Percentiles rank a stretch among this genome's conserved stretches.
Evolutionary conservation across 2,113 vertebrate species (phyloP).

Genomic region (Camelus bactrianus): DNA sequence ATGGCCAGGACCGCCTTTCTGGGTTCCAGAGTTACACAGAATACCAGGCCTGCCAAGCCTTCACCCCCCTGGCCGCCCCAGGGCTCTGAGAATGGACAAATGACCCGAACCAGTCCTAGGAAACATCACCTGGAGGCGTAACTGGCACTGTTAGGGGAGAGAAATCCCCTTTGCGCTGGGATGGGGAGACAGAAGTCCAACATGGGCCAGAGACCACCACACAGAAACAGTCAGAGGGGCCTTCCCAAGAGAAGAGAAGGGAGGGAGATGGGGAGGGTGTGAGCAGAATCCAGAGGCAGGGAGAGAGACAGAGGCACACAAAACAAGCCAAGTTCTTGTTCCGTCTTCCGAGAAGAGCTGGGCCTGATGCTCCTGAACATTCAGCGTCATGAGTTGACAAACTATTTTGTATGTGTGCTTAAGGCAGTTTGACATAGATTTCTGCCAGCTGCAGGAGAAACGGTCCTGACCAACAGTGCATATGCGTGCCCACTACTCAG

Average conservation of each 20-base stretch:
- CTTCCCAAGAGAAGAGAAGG: neutral
- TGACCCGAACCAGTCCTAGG: neutral
- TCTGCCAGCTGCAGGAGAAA: neutral
- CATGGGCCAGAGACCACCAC: neutral
- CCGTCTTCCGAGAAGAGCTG: neutral
- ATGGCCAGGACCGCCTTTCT: neutral
- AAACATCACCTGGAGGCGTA: neutral
- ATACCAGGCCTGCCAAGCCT: neutral
- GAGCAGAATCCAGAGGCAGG: fast-evolving
- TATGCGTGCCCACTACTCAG: fast-evolving
- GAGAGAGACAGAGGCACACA: neutral
- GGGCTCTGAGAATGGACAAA: neutral
- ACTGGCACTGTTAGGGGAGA: neutral
- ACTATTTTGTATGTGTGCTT: neutral
- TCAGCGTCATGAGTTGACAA: neutral
- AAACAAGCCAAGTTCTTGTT: neutral
- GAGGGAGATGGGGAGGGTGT: too few species aligned
- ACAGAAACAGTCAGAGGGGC: neutral
- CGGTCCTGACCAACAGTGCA: neutral
- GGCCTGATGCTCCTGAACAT: too few species aligned
- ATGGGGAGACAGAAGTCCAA: neutral
- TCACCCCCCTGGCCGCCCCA: neutral
- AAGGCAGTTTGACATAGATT: neutral
- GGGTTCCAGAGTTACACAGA: neutral
- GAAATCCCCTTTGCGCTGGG: neutral